Evolutionary conservation across 2,797 vertebrate species (phyloP).

Genomic region (Enteromius fasciolatus): DNA sequence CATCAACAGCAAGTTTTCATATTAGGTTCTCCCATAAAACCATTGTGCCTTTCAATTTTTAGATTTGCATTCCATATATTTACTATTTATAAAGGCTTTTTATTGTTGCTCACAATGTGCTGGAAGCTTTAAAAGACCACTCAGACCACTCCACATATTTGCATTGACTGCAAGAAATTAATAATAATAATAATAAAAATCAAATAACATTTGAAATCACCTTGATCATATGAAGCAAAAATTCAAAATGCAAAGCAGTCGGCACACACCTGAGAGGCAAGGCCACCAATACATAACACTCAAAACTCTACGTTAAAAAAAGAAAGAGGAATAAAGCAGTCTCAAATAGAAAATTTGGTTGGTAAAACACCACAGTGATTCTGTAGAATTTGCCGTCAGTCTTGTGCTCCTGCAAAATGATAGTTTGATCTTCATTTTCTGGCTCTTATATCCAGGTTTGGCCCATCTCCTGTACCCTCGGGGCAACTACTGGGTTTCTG

Average conservation of each 20-base stretch:
- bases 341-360: conserved; percentile 53
- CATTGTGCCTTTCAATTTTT: conserved; percentile 49
- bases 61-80: conserved; percentile 43
- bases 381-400: conserved; percentile 46
- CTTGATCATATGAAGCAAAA: conserved; percentile 40
- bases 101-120: conserved; percentile 41
- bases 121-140: conserved; percentile 56
- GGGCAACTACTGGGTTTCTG: conserved; percentile 87
- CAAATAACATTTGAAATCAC: conserved; percentile 30
- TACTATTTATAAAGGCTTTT: conserved; percentile 45
- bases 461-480: conserved; percentile 95
- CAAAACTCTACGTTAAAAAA: conserved; percentile 38
- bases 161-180: conserved; percentile 51
- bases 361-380: conserved; percentile 61
- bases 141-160: conserved; percentile 50
- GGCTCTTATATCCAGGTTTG: conserved; percentile 81
- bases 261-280: conserved; percentile 49
- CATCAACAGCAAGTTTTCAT: conserved; percentile 32
- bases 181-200: conserved; percentile 8
- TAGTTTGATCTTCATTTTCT: conserved; percentile 40
- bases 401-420: conserved; percentile 48
- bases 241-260: conserved; percentile 44
- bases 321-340: conserved; percentile 47
- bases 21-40: conserved; percentile 45
- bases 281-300: conserved; percentile 39